Evolutionary conservation across 2,797 vertebrate species (phyloP).

Genomic region (Centropyge bicolor): DNA sequence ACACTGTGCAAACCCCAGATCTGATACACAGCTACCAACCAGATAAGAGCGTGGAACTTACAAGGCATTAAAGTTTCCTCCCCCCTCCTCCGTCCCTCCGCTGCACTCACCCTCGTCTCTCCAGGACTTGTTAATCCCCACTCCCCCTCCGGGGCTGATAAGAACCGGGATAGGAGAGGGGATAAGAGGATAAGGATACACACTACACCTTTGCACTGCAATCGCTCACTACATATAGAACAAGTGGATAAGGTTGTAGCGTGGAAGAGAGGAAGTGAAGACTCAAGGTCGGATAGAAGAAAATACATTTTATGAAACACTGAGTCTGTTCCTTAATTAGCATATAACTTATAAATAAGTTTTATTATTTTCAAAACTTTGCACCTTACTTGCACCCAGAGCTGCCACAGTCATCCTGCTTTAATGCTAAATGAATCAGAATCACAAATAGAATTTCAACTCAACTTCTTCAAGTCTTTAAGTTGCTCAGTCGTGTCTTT

Average conservation of each 20-base stretch:
- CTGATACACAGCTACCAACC: constrained; percentile 41
- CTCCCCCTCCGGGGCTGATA: constrained; percentile 51
- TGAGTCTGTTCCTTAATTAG: not conserved
- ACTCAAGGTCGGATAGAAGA: not conserved
- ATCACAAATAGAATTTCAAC: too few relatives aligned
- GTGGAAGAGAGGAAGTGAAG: not conserved
- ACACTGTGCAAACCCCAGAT: constrained; percentile 33
- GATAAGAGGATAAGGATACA: constrained; percentile 52
- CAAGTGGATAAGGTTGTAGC: constrained; percentile 23
- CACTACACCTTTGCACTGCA: constrained; percentile 39
- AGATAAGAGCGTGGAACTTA: constrained; percentile 57
- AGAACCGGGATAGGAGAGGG: constrained; percentile 32
- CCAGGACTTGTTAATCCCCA: constrained; percentile 56
- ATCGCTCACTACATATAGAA: constrained; percentile 14
- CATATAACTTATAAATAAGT: not conserved
- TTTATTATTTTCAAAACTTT: not conserved
- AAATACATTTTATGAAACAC: not conserved
- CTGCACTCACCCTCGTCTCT: constrained; percentile 30
- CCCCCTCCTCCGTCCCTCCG: not conserved
- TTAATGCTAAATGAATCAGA: too few relatives aligned
- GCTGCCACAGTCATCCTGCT: too few relatives aligned
- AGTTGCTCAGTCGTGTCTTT: too few relatives aligned
- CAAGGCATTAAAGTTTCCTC: constrained; percentile 51
- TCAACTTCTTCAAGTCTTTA: too few relatives aligned
- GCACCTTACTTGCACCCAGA: too few relatives aligned